These are phyloP conservation scores for Drosophila neutralis DNA, from an alignment of 2,888 invertebrate genomes.

Conservation along the genomic window DNA sequence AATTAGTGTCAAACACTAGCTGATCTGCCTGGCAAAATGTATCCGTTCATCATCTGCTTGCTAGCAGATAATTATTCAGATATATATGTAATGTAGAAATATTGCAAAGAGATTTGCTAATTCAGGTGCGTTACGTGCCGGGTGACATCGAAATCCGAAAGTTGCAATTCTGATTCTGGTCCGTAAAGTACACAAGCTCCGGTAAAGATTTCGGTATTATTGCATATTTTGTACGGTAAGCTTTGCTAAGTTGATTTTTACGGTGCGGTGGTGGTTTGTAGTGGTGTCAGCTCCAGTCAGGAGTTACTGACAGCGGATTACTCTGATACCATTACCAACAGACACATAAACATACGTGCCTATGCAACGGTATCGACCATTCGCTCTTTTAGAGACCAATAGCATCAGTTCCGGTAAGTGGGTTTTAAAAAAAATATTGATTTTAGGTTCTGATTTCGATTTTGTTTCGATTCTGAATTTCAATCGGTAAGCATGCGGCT, in stretches of 20 bases:
- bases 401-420: neutral
- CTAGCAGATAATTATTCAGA: neutral
- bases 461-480: neutral
- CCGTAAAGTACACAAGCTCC: neutral
- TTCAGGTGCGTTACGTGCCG: neutral
- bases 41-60: neutral
- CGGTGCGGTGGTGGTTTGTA: neutral
- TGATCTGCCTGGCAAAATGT: neutral
- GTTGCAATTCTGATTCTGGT: neutral
- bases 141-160: neutral
- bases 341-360: neutral
- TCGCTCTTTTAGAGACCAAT: neutral
- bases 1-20: constrained; percentile 2
- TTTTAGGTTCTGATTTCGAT: neutral
- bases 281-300: neutral
- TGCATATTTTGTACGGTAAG: neutral
- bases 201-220: neutral
- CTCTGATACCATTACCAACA: neutral
- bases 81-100: neutral
- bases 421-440: neutral
- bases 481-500: neutral
- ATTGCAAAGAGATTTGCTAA: neutral
- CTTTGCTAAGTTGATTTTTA: neutral
- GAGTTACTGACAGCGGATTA: neutral
- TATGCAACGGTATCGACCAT: neutral